Conservation (phyloP, 2,888 invertebrate species). For the Melanargia galathea region DNA sequence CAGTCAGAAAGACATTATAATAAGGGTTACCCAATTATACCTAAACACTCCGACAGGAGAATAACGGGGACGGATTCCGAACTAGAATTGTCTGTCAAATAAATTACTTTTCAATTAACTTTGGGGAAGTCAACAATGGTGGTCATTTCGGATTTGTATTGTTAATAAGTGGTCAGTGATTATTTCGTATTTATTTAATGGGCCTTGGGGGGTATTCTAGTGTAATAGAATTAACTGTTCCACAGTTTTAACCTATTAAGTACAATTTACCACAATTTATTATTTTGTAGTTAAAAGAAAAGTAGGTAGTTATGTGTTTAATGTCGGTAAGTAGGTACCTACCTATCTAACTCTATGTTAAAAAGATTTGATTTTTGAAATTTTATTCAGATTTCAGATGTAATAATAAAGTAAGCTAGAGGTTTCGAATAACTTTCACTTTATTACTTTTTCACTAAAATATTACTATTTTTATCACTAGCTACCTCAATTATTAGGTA, state of each 20-base stretch:
- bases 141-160: slow-evolving; percentile 5
- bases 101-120: slow-evolving; percentile 21
- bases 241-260: neutral
- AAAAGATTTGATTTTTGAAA: no score
- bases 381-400: no score
- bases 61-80: neutral
- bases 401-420: no score
- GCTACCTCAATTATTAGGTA: no score
- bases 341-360: no score
- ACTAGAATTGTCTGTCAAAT: slow-evolving; percentile 11
- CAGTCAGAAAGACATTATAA: no score
- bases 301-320: no score
- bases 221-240: slow-evolving; percentile 1
- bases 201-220: neutral
- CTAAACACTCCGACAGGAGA: neutral
- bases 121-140: slow-evolving; percentile 9
- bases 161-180: slow-evolving; percentile 14
- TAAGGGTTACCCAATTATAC: no score
- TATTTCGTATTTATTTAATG: slow-evolving; percentile 19
- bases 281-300: neutral
- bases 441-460: no score
- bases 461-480: no score
- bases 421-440: no score
- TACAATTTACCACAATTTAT: neutral
- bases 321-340: no score